Evolutionary conservation across 1,140 invertebrate species (phyloP).

Genomic region (Drosophila nebulosa): DNA sequence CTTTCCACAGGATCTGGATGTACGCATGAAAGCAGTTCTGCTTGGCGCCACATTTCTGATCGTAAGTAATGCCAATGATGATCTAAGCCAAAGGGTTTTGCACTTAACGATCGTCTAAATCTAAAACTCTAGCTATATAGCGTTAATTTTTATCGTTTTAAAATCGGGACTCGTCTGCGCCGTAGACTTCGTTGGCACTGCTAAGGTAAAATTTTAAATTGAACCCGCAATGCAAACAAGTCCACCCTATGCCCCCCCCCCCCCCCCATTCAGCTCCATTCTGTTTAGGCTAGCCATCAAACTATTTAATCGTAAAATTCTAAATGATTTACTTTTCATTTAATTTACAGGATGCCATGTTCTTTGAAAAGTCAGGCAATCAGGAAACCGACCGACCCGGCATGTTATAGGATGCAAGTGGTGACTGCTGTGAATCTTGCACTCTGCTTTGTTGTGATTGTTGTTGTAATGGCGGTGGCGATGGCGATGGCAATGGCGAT

Average conservation of each 20-base stretch:
- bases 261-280: too few relatives aligned
- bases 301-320: neutral
- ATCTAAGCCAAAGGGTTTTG: neutral
- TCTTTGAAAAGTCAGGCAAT: slow-evolving; percentile 84
- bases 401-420: slow-evolving; percentile 51
- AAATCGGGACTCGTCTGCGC: slow-evolving; percentile 36
- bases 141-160: slow-evolving; percentile 42
- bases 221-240: slow-evolving; percentile 3
- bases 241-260: too few relatives aligned
- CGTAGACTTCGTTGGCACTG: slow-evolving; percentile 38
- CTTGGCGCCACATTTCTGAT: slow-evolving; percentile 89
- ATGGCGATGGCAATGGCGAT: neutral
- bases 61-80: slow-evolving; percentile 82
- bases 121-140: slow-evolving; percentile 30
- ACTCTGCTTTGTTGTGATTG: neutral
- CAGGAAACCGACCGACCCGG: slow-evolving; percentile 68
- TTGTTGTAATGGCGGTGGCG: neutral
- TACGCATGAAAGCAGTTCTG: slow-evolving; percentile 90
- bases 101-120: neutral
- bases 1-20: slow-evolving; percentile 91
- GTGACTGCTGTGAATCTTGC: neutral
- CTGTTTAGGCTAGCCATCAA: too few relatives aligned
- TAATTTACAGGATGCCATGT: slow-evolving; percentile 89
- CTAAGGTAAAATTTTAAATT: slow-evolving; percentile 29
- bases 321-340: neutral